phyloP scores from a whole-genome alignment of 2,113 vertebrate species.

The Phaetusa simplex region DNA sequence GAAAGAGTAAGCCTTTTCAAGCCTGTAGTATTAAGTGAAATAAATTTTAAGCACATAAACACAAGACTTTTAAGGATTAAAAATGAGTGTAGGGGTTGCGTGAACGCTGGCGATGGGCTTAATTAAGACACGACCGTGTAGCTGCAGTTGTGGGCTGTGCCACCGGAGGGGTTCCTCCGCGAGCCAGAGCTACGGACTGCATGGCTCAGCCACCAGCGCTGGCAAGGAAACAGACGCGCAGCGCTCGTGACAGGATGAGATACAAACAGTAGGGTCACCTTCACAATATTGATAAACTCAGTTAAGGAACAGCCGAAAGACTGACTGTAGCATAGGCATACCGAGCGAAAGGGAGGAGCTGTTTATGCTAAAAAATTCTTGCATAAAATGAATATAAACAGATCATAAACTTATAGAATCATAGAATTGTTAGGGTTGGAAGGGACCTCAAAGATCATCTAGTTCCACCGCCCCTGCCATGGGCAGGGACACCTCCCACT shows the following conservation, averaged over 20 bases:
- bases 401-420: neutral
- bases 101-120: neutral
- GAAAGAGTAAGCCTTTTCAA: neutral
- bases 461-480: too few species aligned
- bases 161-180: slow-evolving; percentile 19
- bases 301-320: neutral
- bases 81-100: neutral
- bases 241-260: neutral
- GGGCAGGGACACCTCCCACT: too few species aligned
- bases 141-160: neutral
- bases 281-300: neutral
- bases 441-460: too few species aligned
- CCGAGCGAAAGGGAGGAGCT: neutral
- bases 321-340: neutral
- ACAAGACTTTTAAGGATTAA: neutral
- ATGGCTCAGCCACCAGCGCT: too few species aligned
- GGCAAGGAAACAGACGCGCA: fast-evolving
- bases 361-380: neutral
- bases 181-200: neutral
- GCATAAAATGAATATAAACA: neutral
- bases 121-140: fast-evolving
- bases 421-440: too few species aligned
- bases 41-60: neutral
- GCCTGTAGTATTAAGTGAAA: neutral
- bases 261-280: neutral